These are phyloP conservation scores for Disparrhopalites patrizii DNA, from an alignment of 2,888 invertebrate genomes.

Conservation along the genomic window DNA sequence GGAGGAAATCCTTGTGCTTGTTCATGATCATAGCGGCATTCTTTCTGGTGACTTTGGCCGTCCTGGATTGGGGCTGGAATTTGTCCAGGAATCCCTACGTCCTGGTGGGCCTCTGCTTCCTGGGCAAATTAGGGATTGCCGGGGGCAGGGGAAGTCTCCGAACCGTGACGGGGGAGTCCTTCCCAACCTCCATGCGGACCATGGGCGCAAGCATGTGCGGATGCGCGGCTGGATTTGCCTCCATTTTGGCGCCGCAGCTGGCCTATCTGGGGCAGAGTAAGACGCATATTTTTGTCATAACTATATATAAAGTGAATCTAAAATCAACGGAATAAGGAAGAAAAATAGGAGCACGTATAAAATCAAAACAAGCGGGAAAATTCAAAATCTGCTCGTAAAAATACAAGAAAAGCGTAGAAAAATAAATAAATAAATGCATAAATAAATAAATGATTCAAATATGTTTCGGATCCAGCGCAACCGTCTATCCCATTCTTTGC, in stretches of 20 bases:
- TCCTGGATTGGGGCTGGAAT: not conserved
- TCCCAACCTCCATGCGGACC: conserved; percentile 11
- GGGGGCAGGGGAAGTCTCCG: conserved; percentile 9
- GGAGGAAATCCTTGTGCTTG: not conserved
- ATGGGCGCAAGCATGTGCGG: conserved; percentile 7
- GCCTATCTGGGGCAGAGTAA: not conserved
- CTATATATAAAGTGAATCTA: no score
- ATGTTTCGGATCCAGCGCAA: not conserved
- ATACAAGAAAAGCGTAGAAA: no score
- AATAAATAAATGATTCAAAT: not conserved
- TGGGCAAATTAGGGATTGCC: conserved; percentile 17
- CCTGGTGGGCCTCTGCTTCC: not conserved
- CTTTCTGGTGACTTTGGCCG: conserved; percentile 10
- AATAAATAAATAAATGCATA: no score
- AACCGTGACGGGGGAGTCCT: conserved; percentile 17
- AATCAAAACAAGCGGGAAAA: no score
- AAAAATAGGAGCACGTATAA: no score
- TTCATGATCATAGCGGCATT: not conserved
- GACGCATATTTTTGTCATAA: no score
- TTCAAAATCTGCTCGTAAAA: no score
- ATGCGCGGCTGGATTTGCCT: not conserved
- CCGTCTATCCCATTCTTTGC: conserved; percentile 16
- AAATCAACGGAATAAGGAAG: no score
- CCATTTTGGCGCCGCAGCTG: conserved; percentile 15
- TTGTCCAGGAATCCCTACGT: not conserved